Evolutionary conservation across 2,888 invertebrate genomes (phyloP).

Genomic region (Nemotelus nigrinus): DNA sequence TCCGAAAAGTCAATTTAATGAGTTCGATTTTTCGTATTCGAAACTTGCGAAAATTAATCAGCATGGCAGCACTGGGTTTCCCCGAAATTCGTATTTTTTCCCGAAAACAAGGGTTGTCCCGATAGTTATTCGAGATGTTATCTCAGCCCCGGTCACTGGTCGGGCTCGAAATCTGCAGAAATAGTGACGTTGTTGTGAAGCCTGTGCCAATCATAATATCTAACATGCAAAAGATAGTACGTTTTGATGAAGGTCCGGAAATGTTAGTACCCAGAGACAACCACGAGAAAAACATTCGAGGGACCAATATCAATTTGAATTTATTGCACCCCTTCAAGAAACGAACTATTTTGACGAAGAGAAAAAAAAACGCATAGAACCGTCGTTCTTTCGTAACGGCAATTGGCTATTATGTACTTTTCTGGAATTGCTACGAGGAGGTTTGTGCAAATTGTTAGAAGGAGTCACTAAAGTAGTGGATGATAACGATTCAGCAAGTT

Average conservation of each 20-base stretch:
- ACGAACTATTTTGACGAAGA: slow-evolving; percentile 8
- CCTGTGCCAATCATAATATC: slow-evolving; percentile 36
- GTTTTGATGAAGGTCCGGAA: slow-evolving; percentile 40
- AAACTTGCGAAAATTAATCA: not conserved
- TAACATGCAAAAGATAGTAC: slow-evolving; percentile 22
- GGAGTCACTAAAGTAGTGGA: not conserved
- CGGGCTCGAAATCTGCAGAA: slow-evolving; percentile 11
- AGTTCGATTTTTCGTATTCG: not conserved
- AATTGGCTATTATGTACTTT: slow-evolving; percentile 28
- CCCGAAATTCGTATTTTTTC: not conserved
- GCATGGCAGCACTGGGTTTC: not conserved
- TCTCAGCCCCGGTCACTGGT: not conserved
- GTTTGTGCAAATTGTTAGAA: slow-evolving; percentile 6
- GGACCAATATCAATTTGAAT: slow-evolving; percentile 44
- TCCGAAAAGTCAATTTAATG: not conserved
- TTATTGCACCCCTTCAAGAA: slow-evolving; percentile 32
- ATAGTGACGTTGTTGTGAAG: slow-evolving; percentile 10
- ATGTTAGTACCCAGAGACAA: slow-evolving; percentile 29
- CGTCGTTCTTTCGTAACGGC: slow-evolving; percentile 19
- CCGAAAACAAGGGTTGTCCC: slow-evolving; percentile 11
- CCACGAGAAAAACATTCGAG: slow-evolving; percentile 37
- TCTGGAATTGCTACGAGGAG: slow-evolving; percentile 9
- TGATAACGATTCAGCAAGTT: not conserved
- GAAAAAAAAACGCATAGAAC: slow-evolving; percentile 12
- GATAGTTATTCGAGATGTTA: slow-evolving; percentile 32